phyloP scores from a whole-genome alignment of 2,113 vertebrate genomes.

The Anas platyrhynchos region DNA sequence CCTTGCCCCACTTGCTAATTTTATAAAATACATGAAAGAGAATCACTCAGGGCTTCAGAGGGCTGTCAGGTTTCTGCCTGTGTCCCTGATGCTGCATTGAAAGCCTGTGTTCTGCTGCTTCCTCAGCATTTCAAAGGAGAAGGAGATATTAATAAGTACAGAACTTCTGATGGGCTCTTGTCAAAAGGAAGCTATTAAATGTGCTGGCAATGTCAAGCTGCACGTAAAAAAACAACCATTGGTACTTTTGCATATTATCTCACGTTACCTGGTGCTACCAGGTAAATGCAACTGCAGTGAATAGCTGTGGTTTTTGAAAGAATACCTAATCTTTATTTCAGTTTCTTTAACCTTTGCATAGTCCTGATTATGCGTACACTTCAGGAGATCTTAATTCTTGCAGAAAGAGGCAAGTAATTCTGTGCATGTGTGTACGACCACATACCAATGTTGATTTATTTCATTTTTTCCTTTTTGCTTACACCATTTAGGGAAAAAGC shows the following conservation, averaged over 20 bases:
- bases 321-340: neutral
- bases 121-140: slow-evolving; percentile 33
- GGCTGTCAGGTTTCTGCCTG: neutral
- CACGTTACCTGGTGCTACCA: slow-evolving; percentile 17
- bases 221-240: neutral
- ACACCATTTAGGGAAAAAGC: neutral
- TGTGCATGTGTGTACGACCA: neutral
- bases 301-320: neutral
- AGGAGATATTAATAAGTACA: neutral
- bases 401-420: neutral
- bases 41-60: neutral
- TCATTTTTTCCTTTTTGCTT: neutral
- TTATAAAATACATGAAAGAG: neutral
- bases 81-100: neutral
- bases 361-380: neutral
- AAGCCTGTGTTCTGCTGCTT: neutral
- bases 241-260: slow-evolving; percentile 18
- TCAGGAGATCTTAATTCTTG: neutral
- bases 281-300: slow-evolving; percentile 5
- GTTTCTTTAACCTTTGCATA: neutral
- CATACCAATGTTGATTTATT: neutral
- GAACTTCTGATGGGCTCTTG: slow-evolving; percentile 10
- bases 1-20: neutral
- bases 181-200: slow-evolving; percentile 39
- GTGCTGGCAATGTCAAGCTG: slow-evolving; percentile 3